phyloP scores from a whole-genome alignment of 2,888 invertebrate species.

The Drosophila anomelani region DNA sequence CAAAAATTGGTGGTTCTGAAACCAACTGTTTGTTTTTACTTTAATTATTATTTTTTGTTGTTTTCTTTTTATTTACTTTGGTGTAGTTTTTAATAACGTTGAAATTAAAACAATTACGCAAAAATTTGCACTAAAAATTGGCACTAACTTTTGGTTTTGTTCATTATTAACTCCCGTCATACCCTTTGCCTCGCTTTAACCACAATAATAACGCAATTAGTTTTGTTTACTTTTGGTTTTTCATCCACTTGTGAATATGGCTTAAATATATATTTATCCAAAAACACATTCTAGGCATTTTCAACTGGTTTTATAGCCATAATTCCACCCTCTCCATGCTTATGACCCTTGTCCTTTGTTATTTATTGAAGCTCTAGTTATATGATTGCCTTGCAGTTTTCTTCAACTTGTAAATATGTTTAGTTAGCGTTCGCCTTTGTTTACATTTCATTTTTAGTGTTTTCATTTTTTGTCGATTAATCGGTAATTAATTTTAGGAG shows the following conservation, averaged over 20 bases:
- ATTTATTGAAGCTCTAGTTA: conserved; percentile 84
- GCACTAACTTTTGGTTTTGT: conserved; percentile 67
- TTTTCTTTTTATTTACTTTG: conserved; percentile 19
- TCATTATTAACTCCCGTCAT: conserved; percentile 27
- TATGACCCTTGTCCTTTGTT: conserved; percentile 61
- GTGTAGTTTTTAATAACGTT: conserved; percentile 35
- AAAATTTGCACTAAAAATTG: conserved; percentile 80
- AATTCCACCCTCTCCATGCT: conserved; percentile 67
- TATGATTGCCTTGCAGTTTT: conserved; percentile 85
- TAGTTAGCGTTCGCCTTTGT: conserved; percentile 57
- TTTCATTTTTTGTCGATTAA: conserved; percentile 39
- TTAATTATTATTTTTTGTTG: conserved; percentile 1
- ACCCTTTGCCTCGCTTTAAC: conserved; percentile 44
- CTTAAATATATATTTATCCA: conserved; percentile 76
- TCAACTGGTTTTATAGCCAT: conserved; percentile 81
- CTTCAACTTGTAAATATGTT: conserved; percentile 79
- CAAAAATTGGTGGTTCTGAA: conserved; percentile 80
- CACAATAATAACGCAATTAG: conserved; percentile 70
- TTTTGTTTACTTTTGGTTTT: conserved; percentile 7
- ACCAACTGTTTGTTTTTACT: conserved; percentile 65
- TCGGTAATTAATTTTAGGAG: conserved; percentile 40
- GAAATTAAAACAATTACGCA: conserved; percentile 61
- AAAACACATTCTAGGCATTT: conserved; percentile 68
- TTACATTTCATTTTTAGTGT: conserved; percentile 43
- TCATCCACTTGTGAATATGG: conserved; percentile 42